A percentile compares a stretch with the other conserved stretches of the same genome.
phyloP scores from a whole-genome alignment of 2,888 invertebrate genomes.

The Drosophila melanosoma region DNA sequence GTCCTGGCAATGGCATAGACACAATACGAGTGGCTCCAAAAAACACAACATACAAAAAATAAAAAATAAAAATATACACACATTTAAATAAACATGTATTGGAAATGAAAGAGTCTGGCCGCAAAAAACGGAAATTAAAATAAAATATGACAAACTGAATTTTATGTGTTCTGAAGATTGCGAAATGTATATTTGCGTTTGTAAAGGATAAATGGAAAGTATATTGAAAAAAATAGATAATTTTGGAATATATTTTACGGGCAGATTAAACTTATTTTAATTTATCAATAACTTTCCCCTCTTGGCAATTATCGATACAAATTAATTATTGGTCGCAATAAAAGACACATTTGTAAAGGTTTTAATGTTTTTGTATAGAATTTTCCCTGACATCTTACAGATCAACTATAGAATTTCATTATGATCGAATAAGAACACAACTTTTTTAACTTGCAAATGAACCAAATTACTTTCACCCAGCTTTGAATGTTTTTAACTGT shows the following conservation, averaged over 20 bases:
- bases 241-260: neutral
- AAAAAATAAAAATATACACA: conserved; percentile 9
- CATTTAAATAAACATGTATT: conserved; percentile 21
- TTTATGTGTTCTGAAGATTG: conserved; percentile 17
- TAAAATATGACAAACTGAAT: conserved; percentile 60
- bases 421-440: neutral
- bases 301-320: neutral
- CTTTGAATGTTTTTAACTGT: neutral
- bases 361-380: neutral
- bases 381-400: neutral
- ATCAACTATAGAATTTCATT: neutral
- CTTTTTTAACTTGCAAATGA: neutral
- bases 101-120: conserved; percentile 32
- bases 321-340: neutral
- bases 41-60: conserved; percentile 18
- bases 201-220: neutral
- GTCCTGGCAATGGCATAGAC: conserved; percentile 61
- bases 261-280: neutral
- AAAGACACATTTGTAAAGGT: neutral
- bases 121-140: conserved; percentile 74
- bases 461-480: neutral
- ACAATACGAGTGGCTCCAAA: conserved; percentile 38
- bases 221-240: neutral
- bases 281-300: neutral
- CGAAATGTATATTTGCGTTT: neutral